phyloP scores from a whole-genome alignment of 2,113 vertebrate genomes.

The Proteles cristata region DNA sequence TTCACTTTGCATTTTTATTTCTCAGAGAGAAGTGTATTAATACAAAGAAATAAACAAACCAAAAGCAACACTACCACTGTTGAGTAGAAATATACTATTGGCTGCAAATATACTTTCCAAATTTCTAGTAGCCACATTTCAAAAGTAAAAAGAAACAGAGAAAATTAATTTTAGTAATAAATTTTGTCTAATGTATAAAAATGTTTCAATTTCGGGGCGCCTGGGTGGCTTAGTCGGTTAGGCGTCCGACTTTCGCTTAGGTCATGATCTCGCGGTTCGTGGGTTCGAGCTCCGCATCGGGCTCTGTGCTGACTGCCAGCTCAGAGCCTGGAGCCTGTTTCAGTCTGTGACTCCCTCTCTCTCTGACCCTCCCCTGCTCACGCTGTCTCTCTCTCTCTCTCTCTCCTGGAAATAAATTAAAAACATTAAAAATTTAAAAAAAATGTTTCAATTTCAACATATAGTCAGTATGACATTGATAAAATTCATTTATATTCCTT shows the following conservation, averaged over 20 bases:
- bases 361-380: too few relatives aligned
- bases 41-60: neutral
- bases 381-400: too few relatives aligned
- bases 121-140: neutral
- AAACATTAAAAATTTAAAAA: too few relatives aligned
- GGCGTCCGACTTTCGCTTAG: too few relatives aligned
- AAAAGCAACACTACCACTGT: neutral
- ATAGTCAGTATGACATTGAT: neutral
- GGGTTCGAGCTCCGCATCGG: too few relatives aligned
- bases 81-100: neutral
- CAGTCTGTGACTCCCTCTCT: too few relatives aligned
- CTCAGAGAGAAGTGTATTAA: neutral
- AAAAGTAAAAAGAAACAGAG: neutral
- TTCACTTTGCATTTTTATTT: neutral
- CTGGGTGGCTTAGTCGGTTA: too few relatives aligned
- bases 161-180: slow-evolving; percentile 5
- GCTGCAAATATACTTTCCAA: neutral
- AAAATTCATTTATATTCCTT: neutral
- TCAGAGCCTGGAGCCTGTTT: too few relatives aligned
- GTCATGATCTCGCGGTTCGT: too few relatives aligned
- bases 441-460: slow-evolving; percentile 7
- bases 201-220: neutral
- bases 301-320: too few relatives aligned
- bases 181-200: neutral
- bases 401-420: too few relatives aligned